Evolutionary conservation across 2,888 invertebrate genomes (phyloP).

Genomic region (Leptura quadrifasciata): DNA sequence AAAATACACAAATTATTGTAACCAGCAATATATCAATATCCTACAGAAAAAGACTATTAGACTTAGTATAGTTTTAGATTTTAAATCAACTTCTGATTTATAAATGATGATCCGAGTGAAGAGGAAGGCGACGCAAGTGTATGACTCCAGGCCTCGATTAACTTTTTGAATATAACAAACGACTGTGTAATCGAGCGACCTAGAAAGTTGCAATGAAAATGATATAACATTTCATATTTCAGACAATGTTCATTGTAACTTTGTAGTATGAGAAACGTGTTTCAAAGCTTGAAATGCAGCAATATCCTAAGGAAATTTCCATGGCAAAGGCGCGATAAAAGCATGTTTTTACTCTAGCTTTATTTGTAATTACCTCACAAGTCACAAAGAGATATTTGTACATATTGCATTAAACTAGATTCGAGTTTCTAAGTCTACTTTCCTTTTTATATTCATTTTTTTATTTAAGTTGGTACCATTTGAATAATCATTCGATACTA

Average conservation of each 20-base stretch:
- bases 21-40: neutral
- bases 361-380: neutral
- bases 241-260: neutral
- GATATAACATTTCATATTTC: slow-evolving; percentile 1
- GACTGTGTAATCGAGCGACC: neutral
- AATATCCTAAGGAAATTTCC: neutral
- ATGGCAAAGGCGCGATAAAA: neutral
- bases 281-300: neutral
- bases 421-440: neutral
- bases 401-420: neutral
- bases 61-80: neutral
- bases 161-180: neutral
- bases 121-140: neutral
- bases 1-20: no score
- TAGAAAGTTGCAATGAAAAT: neutral
- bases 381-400: neutral
- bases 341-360: neutral
- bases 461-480: no score
- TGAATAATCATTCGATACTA: no score
- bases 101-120: no score
- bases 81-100: neutral
- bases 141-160: neutral
- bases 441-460: no score
- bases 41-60: neutral
- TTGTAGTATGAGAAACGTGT: neutral